phyloP scores from a whole-genome alignment of 2,113 vertebrate species.

The Morone chrysops region DNA sequence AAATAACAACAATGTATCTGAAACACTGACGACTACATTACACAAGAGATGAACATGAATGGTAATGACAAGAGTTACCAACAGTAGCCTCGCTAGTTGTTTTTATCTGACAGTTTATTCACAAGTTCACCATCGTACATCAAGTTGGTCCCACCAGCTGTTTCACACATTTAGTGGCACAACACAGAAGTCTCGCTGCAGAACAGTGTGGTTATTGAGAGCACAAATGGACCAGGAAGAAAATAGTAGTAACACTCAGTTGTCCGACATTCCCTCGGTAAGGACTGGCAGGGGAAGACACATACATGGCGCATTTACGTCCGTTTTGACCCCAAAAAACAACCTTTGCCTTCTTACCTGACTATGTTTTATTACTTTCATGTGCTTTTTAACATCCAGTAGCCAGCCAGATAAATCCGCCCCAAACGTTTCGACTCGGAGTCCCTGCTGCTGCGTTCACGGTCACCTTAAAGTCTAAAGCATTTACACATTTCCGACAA shows the following conservation, averaged over 20 bases:
- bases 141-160: background rate
- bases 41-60: background rate
- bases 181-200: background rate
- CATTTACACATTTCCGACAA: background rate
- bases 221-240: background rate
- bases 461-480: no score
- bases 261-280: background rate
- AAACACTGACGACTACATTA: background rate
- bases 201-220: background rate
- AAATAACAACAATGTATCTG: background rate
- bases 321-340: background rate
- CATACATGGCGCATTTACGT: background rate
- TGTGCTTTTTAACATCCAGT: no score
- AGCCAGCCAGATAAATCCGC: background rate
- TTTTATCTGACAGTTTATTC: background rate
- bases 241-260: accelerated
- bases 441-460: background rate
- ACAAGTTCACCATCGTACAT: background rate
- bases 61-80: background rate
- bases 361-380: accelerated
- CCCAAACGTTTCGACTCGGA: accelerated
- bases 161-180: background rate
- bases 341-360: background rate
- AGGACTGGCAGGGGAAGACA: background rate
- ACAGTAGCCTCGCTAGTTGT: background rate